These are phyloP conservation scores for Hipparchia semele DNA, from an alignment of 2,888 invertebrate genomes.

Conservation along the genomic window DNA sequence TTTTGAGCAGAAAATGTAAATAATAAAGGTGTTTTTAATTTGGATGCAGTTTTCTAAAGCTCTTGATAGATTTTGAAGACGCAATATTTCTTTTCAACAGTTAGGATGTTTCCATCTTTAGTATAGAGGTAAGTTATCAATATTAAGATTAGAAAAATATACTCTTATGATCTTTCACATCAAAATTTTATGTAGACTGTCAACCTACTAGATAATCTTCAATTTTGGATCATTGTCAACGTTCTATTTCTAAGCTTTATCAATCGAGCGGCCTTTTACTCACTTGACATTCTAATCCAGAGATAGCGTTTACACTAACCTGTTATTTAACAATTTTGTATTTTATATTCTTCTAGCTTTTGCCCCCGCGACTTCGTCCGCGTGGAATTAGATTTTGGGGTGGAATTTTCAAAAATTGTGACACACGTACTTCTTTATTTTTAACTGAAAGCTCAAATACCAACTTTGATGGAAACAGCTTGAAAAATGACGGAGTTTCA, in stretches of 20 bases:
- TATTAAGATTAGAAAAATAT: neutral
- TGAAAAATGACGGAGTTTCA: too few relatives aligned
- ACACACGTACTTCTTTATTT: too few relatives aligned
- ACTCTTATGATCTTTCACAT: neutral
- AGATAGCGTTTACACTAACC: neutral
- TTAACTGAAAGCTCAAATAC: too few relatives aligned
- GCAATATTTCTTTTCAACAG: neutral
- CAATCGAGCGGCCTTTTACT: neutral
- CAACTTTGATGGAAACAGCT: too few relatives aligned
- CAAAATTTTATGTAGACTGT: neutral
- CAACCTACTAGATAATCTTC: slow-evolving; percentile 5
- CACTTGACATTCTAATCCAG: neutral
- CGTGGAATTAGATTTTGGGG: too few relatives aligned
- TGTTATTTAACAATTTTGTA: neutral
- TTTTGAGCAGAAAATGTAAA: too few relatives aligned
- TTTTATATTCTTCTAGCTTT: neutral
- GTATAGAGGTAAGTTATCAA: slow-evolving; percentile 5
- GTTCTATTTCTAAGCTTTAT: slow-evolving; percentile 18
- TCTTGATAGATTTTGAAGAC: too few relatives aligned
- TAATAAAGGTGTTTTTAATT: too few relatives aligned
- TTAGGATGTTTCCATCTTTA: neutral
- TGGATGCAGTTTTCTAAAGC: too few relatives aligned
- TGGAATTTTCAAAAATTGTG: too few relatives aligned
- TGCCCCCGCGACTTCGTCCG: too few relatives aligned
- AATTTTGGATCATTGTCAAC: neutral